phyloP scores from a whole-genome alignment of 2,797 vertebrate genomes.

The Sebastiscus tertius region DNA sequence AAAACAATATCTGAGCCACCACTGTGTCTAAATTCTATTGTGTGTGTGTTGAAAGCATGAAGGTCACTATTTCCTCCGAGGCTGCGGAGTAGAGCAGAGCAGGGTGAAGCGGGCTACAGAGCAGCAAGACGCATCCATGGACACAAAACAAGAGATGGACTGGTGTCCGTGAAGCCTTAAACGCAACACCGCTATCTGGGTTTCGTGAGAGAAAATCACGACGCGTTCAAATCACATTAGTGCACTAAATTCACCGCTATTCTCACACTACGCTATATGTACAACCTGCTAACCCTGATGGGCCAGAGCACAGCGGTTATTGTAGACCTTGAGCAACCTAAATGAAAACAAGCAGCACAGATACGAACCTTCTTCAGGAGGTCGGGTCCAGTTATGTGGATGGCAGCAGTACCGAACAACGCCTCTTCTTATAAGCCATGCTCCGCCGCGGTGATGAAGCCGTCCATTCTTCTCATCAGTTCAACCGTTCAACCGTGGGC shows the following conservation, averaged over 20 bases:
- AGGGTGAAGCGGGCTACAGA: slow-evolving; percentile 65
- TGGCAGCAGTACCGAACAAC: slow-evolving; percentile 29
- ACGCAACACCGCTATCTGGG: slow-evolving; percentile 36
- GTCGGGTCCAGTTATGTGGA: slow-evolving; percentile 51
- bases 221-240: background rate
- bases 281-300: background rate
- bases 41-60: slow-evolving; percentile 13
- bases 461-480: slow-evolving; percentile 44
- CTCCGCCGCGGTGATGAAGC: slow-evolving; percentile 25
- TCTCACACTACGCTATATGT: too few species aligned
- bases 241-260: background rate
- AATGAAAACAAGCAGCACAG: background rate
- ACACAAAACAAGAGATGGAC: slow-evolving; percentile 34
- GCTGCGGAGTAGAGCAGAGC: slow-evolving; percentile 61
- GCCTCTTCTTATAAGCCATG: slow-evolving; percentile 50
- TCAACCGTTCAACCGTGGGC: slow-evolving; percentile 43
- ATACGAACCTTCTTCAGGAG: slow-evolving; percentile 75
- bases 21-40: background rate
- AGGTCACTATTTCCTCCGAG: slow-evolving; percentile 48
- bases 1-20: background rate
- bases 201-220: background rate
- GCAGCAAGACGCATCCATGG: slow-evolving; percentile 56
- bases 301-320: background rate
- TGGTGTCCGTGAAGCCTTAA: slow-evolving; percentile 39
- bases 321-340: background rate